Conservation (phyloP, 2,888 invertebrate species). For the Scrobipalpa atriplicella region DNA sequence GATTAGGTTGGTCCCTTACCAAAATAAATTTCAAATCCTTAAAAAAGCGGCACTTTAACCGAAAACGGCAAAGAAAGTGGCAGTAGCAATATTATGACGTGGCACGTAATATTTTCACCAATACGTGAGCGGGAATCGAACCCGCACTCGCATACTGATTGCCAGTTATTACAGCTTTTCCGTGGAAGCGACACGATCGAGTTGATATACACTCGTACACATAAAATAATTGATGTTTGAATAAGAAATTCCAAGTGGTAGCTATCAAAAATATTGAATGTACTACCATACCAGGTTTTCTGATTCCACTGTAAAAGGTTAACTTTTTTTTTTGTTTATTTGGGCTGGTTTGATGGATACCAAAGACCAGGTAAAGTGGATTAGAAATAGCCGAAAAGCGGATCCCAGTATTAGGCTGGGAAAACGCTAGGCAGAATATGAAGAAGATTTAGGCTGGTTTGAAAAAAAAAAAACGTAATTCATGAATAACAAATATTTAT, state of each 20-base stretch:
- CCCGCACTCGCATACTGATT: conserved; percentile 69
- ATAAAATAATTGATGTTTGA: neutral
- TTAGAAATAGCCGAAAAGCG: too few relatives aligned
- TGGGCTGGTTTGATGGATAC: too few relatives aligned
- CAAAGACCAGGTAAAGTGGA: too few relatives aligned
- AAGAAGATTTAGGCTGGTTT: too few relatives aligned
- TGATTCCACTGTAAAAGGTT: too few relatives aligned
- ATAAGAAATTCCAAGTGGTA: neutral
- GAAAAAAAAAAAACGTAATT: too few relatives aligned
- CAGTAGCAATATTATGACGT: conserved; percentile 64
- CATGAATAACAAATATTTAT: too few relatives aligned
- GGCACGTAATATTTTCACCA: conserved; percentile 67
- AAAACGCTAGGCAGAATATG: too few relatives aligned
- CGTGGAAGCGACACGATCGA: conserved; percentile 26
- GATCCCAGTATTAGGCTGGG: too few relatives aligned
- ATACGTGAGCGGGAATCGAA: conserved; percentile 68
- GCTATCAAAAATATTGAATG: too few relatives aligned
- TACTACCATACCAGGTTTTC: too few relatives aligned
- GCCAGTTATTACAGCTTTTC: conserved; percentile 57
- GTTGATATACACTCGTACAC: neutral
- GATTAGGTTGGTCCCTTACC: neutral
- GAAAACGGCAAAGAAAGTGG: conserved; percentile 73
- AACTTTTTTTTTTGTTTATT: too few relatives aligned
- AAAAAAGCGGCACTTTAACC: conserved; percentile 45
- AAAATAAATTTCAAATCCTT: neutral